Evolutionary conservation across 2,113 vertebrate species (phyloP).

Genomic region (Marmota flaviventris): DNA sequence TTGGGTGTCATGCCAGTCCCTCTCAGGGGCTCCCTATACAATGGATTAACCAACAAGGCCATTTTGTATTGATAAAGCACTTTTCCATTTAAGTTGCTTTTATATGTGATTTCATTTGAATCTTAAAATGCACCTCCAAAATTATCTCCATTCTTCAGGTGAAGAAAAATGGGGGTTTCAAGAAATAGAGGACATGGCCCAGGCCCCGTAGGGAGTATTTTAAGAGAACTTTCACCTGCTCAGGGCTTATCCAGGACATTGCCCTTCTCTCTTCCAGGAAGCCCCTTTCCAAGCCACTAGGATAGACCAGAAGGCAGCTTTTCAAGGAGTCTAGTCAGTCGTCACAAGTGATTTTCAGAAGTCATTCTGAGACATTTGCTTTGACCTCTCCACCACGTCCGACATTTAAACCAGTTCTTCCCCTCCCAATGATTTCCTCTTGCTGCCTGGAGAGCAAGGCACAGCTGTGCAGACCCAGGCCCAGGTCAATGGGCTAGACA

Average conservation of each 20-base stretch:
- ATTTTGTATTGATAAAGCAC: not conserved
- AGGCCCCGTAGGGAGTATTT: rapidly evolving
- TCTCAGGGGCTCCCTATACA: not conserved
- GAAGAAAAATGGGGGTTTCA: not conserved
- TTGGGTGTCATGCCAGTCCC: not conserved
- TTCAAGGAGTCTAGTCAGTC: not conserved
- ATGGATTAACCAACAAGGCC: not conserved
- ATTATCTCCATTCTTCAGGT: not conserved
- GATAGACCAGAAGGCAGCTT: not conserved
- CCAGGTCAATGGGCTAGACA: not conserved
- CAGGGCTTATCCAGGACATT: not conserved
- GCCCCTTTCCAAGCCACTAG: not conserved
- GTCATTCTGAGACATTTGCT: not conserved
- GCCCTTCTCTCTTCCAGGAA: not conserved
- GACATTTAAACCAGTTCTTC: not conserved
- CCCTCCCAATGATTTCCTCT: not conserved
- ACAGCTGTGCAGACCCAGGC: not conserved
- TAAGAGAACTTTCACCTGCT: not conserved
- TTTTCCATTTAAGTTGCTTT: not conserved
- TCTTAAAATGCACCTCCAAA: not conserved
- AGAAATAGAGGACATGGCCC: not conserved
- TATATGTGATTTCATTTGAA: not conserved
- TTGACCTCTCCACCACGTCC: not conserved
- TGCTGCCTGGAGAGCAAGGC: not conserved
- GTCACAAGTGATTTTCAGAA: not conserved